Evolutionary conservation across 2,113 vertebrate genomes (phyloP), one percentile per base, ranked within the genome.

Genomic region (Chitala chitala): DNA sequence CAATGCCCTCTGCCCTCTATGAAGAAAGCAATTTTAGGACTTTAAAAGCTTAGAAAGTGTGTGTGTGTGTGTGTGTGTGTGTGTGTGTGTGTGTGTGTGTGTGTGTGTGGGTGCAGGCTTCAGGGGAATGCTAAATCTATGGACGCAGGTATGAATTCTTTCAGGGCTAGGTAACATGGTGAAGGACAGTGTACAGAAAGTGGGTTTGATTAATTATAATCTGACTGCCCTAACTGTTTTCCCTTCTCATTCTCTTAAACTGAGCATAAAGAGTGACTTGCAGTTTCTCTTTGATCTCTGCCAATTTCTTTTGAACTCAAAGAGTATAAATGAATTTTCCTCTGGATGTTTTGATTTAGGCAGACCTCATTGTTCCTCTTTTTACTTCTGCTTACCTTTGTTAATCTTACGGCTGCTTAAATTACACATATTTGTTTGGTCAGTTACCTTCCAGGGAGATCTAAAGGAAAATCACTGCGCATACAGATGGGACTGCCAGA

Each of bases 171-270:
- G n/a, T n/a, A n/a, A n/a, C n/a, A n/a, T n/a, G n/a, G n/a, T n/a
- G n/a, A n/a, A 22, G 6, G 63, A 48, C 68, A 59, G 71, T 48
- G 38, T 20, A n/a, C 38, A 44, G 22, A 31, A 29, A 56, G 10
- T 24, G 51, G 69, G 72, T n/a, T 53, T 79, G 78, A 80, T 80
- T 86, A 80, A 81, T 73, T 78, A 74, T 72, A 79, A 72, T 75
- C 38, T 80, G 63, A 80, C 77, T 73, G 76, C 56, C 7, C 24
- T 48, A 71, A 73, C 79, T 71, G 65, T 77, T 76, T 79, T 79
- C 76, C 72, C 71, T 72, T 38, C n/a, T 12, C 56, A 24, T 31
- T 15, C 50, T 73, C 69, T 46, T 76, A 75, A 82, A 80, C 68
- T 78, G 79, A 72, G 82, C 63, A 74, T 73, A 75, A 81, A 78